Conservation (phyloP, 2,113 vertebrate species). For the Centropus unirufus region DNA sequence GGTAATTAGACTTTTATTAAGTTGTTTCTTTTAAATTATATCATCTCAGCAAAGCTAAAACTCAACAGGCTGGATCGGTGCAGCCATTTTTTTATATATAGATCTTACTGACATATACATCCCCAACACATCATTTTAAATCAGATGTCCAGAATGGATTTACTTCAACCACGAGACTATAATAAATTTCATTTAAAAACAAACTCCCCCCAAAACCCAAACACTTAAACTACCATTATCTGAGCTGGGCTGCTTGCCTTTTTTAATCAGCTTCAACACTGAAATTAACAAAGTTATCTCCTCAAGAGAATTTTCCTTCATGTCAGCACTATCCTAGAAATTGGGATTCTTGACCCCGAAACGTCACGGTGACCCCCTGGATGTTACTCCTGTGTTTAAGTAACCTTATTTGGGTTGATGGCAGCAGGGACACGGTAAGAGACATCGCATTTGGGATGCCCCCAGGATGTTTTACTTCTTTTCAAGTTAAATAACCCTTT, state of each 20-base stretch:
- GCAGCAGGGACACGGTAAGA: neutral
- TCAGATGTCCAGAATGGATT: neutral
- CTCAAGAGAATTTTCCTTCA: neutral
- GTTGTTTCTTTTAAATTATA: neutral
- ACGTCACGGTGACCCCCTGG: neutral
- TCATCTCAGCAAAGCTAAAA: neutral
- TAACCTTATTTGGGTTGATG: neutral
- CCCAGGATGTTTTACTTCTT: neutral
- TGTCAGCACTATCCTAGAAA: neutral
- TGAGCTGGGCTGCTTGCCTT: neutral
- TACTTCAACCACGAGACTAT: neutral
- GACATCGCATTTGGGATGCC: neutral
- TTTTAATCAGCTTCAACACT: neutral
- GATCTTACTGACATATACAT: neutral
- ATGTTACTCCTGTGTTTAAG: neutral
- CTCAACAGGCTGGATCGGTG: neutral
- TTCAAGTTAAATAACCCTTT: neutral
- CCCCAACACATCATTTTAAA: neutral
- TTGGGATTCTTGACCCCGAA: neutral
- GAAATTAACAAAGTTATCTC: neutral
- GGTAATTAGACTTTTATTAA: neutral
- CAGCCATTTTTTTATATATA: neutral
- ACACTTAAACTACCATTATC: neutral
- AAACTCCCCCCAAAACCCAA: neutral
- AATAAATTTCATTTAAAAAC: neutral